A percentile compares a stretch with the other conserved stretches of the same genome.
Evolutionary conservation across 53 echinoderm and acorn worm species (phyloP).

Genomic region (Apostichopus leukothele): DNA sequence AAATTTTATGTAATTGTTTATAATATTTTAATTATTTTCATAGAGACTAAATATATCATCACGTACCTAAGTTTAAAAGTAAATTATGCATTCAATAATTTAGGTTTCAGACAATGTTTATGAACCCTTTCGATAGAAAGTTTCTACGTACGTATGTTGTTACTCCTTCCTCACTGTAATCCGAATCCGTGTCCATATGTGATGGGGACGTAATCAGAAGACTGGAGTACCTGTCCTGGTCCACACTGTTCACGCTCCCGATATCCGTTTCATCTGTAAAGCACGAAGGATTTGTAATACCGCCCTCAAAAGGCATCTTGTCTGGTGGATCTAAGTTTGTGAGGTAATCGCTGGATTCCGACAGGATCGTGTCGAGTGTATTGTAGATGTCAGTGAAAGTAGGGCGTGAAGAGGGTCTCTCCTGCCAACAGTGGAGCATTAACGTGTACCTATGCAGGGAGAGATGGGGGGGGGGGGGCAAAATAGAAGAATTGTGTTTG

Average conservation of each 20-base stretch:
- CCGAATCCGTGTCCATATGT: not conserved
- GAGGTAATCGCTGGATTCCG: slow-evolving; percentile 74
- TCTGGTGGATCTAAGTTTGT: slow-evolving; percentile 60
- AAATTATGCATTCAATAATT: too few relatives aligned
- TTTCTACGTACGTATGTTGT: not conserved
- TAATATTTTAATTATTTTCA: too few relatives aligned
- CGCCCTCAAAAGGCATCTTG: not conserved
- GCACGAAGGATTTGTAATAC: not conserved
- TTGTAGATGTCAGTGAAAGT: slow-evolving; percentile 75
- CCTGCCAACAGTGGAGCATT: slow-evolving; percentile 84
- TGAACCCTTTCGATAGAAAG: too few relatives aligned
- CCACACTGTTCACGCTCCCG: not conserved
- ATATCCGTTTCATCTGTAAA: slow-evolving; percentile 23
- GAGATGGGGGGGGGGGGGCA: not conserved
- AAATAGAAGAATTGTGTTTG: too few relatives aligned
- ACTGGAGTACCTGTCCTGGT: slow-evolving; percentile 23
- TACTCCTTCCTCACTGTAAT: not conserved
- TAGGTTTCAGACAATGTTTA: too few relatives aligned
- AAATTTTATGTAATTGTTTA: too few relatives aligned
- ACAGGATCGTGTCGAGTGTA: slow-evolving; percentile 74
- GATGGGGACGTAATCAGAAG: not conserved
- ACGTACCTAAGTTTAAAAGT: too few relatives aligned
- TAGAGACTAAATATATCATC: too few relatives aligned
- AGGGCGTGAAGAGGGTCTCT: slow-evolving; percentile 72
- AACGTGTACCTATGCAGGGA: slow-evolving; percentile 62